These are phyloP conservation scores for Isaurus tuberculatus DNA, from an alignment of 92 coral and sea anemone species.

Conservation along the genomic window DNA sequence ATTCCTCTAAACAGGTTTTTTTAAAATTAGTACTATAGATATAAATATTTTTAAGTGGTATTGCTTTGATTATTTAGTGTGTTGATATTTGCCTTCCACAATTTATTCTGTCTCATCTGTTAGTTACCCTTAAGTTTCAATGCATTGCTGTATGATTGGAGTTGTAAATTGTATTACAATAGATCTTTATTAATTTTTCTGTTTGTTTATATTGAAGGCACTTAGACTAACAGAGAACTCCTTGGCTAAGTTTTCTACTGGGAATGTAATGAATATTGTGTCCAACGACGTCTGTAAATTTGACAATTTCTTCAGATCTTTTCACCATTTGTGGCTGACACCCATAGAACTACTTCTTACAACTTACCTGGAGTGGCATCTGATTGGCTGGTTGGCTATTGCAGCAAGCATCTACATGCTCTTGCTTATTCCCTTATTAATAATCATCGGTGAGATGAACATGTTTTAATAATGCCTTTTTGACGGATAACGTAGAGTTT, in stretches of 20 bases:
- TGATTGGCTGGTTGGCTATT: slow-evolving; percentile 76
- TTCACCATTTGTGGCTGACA: slow-evolving; percentile 53
- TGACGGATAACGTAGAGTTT: not conserved
- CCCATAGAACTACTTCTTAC: slow-evolving; percentile 68
- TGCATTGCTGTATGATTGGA: too few relatives aligned
- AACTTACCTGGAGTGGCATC: slow-evolving; percentile 64
- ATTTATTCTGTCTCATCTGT: too few relatives aligned
- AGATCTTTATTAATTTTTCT: too few relatives aligned
- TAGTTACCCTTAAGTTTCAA: too few relatives aligned
- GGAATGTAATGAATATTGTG: slow-evolving; percentile 70
- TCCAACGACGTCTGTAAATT: slow-evolving; percentile 78
- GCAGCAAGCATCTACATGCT: slow-evolving; percentile 68
- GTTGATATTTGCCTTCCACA: too few relatives aligned
- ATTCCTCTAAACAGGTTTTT: too few relatives aligned
- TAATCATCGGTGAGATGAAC: slow-evolving; percentile 62
- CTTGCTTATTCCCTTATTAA: slow-evolving; percentile 54
- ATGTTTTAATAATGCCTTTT: too few relatives aligned
- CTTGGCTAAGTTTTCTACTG: slow-evolving; percentile 53
- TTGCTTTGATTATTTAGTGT: too few relatives aligned
- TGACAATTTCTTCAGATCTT: slow-evolving; percentile 57
- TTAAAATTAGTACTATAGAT: too few relatives aligned
- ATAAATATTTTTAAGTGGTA: too few relatives aligned
- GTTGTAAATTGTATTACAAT: too few relatives aligned
- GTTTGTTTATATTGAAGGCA: slow-evolving; percentile 1
- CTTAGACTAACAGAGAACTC: slow-evolving; percentile 25